A percentile compares a stretch with the other conserved stretches of the same genome.
phyloP scores from a whole-genome alignment of 2,797 vertebrate genomes.

The Anisognathus igniventris region DNA sequence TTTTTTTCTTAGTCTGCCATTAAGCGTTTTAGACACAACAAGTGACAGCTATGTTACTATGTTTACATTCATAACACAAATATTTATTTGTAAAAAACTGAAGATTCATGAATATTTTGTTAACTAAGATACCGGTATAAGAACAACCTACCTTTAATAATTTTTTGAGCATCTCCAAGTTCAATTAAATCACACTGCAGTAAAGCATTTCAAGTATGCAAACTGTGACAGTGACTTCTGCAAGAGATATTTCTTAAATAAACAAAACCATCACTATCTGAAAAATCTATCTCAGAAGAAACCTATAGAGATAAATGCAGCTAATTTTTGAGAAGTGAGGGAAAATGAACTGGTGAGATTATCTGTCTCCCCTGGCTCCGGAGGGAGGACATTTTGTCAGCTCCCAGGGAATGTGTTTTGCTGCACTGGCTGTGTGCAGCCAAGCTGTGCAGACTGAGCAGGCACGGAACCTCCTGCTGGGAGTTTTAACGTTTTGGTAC shows the following conservation, averaged over 20 bases:
- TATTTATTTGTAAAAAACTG: not conserved
- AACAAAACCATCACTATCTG: not conserved
- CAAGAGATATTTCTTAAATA: not conserved
- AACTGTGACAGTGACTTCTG: not conserved
- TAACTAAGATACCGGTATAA: not conserved
- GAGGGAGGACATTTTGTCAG: not conserved
- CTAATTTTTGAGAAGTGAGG: not conserved
- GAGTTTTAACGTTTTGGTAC: not conserved
- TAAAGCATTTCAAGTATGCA: not conserved
- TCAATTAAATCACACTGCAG: not conserved
- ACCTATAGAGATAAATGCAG: not conserved
- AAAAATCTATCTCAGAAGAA: not conserved
- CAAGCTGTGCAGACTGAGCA: not conserved
- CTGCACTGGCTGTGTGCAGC: not conserved
- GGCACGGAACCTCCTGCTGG: not conserved
- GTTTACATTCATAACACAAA: not conserved
- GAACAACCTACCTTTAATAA: not conserved
- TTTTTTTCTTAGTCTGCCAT: not conserved
- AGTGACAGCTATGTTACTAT: not conserved
- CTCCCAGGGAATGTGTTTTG: not conserved
- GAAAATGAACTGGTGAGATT: not conserved
- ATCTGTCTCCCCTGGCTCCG: not conserved
- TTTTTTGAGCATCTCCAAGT: not conserved
- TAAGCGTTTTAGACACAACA: not conserved
- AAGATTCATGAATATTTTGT: not conserved